Evolutionary conservation across 2,797 vertebrate species (phyloP).

Genomic region (Muscicapa striata): DNA sequence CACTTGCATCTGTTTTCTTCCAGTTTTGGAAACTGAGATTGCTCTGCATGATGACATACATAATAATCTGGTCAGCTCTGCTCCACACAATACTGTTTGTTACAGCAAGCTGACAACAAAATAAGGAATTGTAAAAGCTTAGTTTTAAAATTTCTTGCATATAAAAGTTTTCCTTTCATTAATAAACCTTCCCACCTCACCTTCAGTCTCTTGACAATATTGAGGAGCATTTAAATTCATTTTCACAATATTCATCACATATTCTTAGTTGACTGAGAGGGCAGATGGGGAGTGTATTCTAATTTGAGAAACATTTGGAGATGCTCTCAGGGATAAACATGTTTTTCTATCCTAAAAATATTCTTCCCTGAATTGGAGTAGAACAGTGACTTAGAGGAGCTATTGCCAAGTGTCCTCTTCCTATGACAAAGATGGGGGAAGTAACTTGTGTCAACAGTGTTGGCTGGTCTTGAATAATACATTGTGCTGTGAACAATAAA

Average conservation of each 20-base stretch:
- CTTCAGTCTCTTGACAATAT: background rate
- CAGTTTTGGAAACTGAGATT: background rate
- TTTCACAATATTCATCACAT: background rate
- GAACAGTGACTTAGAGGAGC: background rate
- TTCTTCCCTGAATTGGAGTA: background rate
- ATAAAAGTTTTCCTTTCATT: background rate
- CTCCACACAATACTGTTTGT: background rate
- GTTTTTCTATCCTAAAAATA: background rate
- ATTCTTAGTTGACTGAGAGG: background rate
- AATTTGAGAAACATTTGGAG: background rate
- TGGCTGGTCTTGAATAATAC: background rate
- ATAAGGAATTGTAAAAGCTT: background rate
- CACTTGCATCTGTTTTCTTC: constrained; percentile 36
- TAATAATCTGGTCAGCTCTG: background rate
- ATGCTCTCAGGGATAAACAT: background rate
- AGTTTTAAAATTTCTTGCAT: background rate
- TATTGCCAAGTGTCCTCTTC: background rate
- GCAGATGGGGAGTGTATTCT: background rate
- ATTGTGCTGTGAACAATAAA: background rate
- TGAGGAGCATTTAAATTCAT: background rate
- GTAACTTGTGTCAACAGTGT: background rate
- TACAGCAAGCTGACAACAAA: background rate
- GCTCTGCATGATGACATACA: background rate
- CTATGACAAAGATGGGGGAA: background rate
- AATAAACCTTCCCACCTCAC: background rate